Conservation (phyloP, 2,797 vertebrate genomes). For the Chiloscyllium punctatum region DNA sequence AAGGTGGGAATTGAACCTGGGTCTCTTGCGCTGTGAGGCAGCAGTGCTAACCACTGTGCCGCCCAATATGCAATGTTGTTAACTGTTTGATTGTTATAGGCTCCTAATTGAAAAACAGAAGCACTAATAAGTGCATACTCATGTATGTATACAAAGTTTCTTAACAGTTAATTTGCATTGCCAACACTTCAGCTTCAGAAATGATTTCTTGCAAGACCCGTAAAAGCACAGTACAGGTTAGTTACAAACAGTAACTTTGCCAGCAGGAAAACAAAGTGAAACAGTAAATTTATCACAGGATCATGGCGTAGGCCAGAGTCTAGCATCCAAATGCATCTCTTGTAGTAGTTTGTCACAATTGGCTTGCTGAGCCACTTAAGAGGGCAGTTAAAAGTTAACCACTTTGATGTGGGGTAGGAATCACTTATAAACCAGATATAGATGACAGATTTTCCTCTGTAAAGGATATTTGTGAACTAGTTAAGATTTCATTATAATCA, state of each 20-base stretch:
- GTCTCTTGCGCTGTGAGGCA: no score
- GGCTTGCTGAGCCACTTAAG: not conserved
- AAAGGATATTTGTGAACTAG: not conserved
- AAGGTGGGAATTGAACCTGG: no score
- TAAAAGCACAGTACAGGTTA: not conserved
- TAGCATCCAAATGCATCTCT: not conserved
- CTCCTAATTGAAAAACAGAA: not conserved
- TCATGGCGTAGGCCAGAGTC: not conserved
- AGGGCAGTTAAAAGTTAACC: not conserved
- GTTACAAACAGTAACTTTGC: not conserved
- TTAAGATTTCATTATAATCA: not conserved
- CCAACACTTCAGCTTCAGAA: not conserved
- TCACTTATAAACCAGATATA: not conserved
- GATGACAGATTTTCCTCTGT: not conserved
- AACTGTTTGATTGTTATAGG: no score
- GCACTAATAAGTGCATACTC: not conserved
- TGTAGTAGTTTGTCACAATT: not conserved
- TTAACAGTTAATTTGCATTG: conserved; percentile 1
- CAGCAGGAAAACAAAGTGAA: not conserved
- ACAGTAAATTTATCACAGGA: not conserved
- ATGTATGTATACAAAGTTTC: not conserved
- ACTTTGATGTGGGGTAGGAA: not conserved
- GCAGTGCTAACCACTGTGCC: no score
- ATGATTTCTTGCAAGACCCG: not conserved
- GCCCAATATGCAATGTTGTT: no score